Percentiles rank a stretch among this genome's conserved stretches.
Evolutionary conservation across 2,113 vertebrate species (phyloP).

Genomic region (Cyprinodon variegatus): DNA sequence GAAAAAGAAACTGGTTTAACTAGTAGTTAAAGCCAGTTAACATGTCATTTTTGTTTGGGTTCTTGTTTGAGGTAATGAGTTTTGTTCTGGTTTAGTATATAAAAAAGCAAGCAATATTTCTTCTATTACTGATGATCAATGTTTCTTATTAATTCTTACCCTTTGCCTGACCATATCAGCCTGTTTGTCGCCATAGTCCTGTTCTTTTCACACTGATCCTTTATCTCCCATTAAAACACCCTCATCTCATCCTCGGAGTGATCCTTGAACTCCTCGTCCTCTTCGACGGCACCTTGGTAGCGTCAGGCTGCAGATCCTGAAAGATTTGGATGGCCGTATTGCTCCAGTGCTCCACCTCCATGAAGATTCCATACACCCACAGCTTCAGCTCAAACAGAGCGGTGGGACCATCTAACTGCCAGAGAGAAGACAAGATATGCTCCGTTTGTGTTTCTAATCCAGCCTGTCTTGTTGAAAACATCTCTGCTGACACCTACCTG

Average conservation of each 20-base stretch:
- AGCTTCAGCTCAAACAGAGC: slow-evolving; percentile 71
- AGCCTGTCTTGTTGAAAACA: slow-evolving; percentile 6
- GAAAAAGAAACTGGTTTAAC: neutral
- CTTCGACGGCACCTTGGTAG: slow-evolving; percentile 4
- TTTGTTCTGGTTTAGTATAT: neutral
- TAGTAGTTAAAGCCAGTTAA: too few species aligned
- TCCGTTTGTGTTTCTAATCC: neutral
- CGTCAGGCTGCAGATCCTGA: slow-evolving; percentile 27
- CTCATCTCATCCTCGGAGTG: slow-evolving; percentile 9
- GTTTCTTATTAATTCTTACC: neutral
- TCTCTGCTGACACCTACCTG: slow-evolving; percentile 51
- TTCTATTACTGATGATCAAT: neutral
- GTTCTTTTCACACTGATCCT: neutral
- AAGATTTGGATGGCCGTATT: slow-evolving; percentile 56
- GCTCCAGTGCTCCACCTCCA: slow-evolving; percentile 78
- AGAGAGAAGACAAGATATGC: slow-evolving; percentile 11
- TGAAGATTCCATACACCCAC: slow-evolving; percentile 73
- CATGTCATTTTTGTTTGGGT: neutral
- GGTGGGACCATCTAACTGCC: slow-evolving; percentile 47
- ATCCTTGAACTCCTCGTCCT: slow-evolving; percentile 49
- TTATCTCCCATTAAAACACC: slow-evolving; percentile 13
- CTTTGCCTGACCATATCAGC: slow-evolving; percentile 5
- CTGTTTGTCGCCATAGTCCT: neutral
- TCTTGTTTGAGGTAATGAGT: neutral
- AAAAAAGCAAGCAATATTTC: neutral